Conservation (phyloP, 2,113 vertebrate species). For the Nannobrachium achirus region DNA sequence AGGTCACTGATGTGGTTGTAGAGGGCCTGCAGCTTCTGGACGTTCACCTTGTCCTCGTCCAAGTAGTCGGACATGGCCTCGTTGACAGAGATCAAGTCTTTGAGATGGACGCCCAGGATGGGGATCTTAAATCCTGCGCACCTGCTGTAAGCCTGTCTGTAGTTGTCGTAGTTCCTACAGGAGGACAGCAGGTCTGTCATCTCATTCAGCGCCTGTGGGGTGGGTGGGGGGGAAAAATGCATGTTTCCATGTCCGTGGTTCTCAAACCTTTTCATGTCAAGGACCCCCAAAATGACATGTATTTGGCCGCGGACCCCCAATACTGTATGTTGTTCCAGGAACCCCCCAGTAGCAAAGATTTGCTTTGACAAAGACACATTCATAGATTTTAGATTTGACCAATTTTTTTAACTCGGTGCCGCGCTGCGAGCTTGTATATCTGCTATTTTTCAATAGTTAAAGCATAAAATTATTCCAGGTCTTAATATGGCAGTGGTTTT, state of each 20-base stretch:
- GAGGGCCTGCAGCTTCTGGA: slow-evolving; percentile 91
- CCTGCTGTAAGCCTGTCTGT: slow-evolving; percentile 87
- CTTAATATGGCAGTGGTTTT: too few species aligned
- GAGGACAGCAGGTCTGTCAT: slow-evolving; percentile 97
- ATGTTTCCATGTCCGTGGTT: neutral
- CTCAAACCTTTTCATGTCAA: neutral
- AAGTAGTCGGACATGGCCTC: slow-evolving; percentile 93
- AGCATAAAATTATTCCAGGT: too few species aligned
- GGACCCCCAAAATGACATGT: too few species aligned
- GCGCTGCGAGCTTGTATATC: too few species aligned
- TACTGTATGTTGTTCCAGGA: too few species aligned
- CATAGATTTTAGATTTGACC: too few species aligned
- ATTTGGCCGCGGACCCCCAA: too few species aligned
- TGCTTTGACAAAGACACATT: too few species aligned
- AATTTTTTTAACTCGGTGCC: too few species aligned
- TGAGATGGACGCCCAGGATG: slow-evolving; percentile 94
- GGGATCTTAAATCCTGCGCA: slow-evolving; percentile 93
- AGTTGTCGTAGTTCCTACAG: slow-evolving; percentile 93
- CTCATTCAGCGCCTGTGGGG: slow-evolving; percentile 88
- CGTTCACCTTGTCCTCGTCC: slow-evolving; percentile 90
- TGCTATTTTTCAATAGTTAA: too few species aligned
- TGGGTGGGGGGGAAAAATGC: neutral
- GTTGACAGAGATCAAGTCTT: slow-evolving; percentile 92
- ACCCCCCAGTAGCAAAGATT: too few species aligned
- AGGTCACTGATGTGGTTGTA: slow-evolving; percentile 93